A percentile compares a stretch with the other conserved stretches of the same genome.
These are phyloP conservation scores for Rotaria sp. DNA, from an alignment of 2,888 invertebrate genomes.

Conservation along the genomic window DNA sequence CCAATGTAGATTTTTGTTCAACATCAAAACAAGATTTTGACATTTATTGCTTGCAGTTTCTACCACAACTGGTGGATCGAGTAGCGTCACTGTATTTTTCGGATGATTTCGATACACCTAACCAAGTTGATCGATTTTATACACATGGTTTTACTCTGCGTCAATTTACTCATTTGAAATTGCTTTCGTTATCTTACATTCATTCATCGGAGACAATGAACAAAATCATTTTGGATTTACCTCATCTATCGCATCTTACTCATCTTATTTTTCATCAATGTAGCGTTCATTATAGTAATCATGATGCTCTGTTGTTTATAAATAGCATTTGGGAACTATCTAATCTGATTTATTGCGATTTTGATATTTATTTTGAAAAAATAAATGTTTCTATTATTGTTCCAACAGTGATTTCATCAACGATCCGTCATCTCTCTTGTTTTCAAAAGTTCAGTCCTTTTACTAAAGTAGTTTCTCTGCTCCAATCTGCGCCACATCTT, in stretches of 20 bases:
- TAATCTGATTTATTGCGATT: neutral
- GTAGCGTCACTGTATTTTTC: neutral
- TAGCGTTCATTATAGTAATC: neutral
- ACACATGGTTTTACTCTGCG: neutral
- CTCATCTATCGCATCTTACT: neutral
- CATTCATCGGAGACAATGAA: neutral
- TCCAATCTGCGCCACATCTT: neutral
- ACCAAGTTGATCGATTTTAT: neutral
- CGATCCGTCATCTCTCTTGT: neutral
- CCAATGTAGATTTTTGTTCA: neutral
- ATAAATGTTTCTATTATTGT: neutral
- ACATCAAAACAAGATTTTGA: neutral
- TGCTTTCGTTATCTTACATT: neutral
- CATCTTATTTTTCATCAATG: neutral
- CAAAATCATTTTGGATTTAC: neutral
- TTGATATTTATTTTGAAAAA: neutral
- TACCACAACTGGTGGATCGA: neutral
- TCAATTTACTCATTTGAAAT: neutral
- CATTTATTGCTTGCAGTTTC: neutral
- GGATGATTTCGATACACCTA: neutral
- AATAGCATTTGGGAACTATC: neutral
- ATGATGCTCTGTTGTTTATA: neutral
- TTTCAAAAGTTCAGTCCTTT: neutral
- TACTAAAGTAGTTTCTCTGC: neutral
- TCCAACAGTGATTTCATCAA: neutral